Evolutionary conservation across 92 coral and sea anemone species (phyloP).

Genomic region (Parazoanthus atlanticus): DNA sequence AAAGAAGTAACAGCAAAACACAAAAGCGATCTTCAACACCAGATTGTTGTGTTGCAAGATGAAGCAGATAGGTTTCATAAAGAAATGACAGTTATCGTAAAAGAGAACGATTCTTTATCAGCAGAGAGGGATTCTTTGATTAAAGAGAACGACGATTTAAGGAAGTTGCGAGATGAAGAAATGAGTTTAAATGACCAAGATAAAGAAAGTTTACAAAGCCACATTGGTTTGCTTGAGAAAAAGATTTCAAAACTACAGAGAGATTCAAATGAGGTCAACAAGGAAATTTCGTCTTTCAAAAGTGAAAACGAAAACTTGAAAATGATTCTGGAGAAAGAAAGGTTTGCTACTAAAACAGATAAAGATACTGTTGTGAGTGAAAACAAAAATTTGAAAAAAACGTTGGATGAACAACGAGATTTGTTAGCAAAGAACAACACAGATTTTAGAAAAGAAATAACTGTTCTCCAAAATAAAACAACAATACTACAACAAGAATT

Average conservation of each 20-base stretch:
- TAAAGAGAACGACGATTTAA: slow-evolving; percentile 29
- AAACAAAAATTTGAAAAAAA: slow-evolving; percentile 6
- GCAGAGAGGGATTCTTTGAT: slow-evolving; percentile 27
- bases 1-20: slow-evolving; percentile 51
- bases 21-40: slow-evolving; percentile 51
- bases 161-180: slow-evolving; percentile 22
- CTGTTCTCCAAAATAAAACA: background rate
- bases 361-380: background rate
- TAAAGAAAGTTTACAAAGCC: slow-evolving; percentile 27
- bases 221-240: slow-evolving; percentile 7
- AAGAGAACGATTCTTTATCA: slow-evolving; percentile 32
- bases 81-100: slow-evolving; percentile 26
- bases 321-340: slow-evolving; percentile 28
- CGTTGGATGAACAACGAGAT: slow-evolving; percentile 16
- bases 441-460: background rate
- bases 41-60: slow-evolving; percentile 56
- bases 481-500: slow-evolving; percentile 22
- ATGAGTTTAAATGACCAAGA: slow-evolving; percentile 17
- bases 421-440: background rate
- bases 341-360: background rate
- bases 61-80: slow-evolving; percentile 53
- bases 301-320: slow-evolving; percentile 24
- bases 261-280: slow-evolving; percentile 12
- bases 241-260: slow-evolving; percentile 11
- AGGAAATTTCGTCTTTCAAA: background rate